Base-by-base conservation (phyloP, 2,797 vertebrate species). In the Pelodytes ibericus region DNA sequence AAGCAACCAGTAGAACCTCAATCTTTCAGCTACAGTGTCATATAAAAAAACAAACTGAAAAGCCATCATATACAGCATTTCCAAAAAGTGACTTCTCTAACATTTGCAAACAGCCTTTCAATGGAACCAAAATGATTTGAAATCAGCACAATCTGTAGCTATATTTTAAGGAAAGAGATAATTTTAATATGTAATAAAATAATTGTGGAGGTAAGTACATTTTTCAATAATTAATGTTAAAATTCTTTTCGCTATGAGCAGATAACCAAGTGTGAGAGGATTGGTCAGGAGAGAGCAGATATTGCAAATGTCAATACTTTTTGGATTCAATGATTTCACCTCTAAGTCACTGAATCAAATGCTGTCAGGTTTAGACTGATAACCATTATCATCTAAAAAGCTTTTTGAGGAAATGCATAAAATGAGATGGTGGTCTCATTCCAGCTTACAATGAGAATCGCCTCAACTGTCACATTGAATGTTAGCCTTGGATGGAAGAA, bases 311-410 rank as follows among this genome's bases (percentile, higher is more conserved):
- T 33, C 31, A 33, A n/a, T 20, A 62, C 7, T 62, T 18, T 8
- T 29, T 26, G 20, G 27, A 56, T 68, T 56, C 47, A 68, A 68
- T n/a, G 66, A 68, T 56, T 53, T 68, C 20, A 56, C 20, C 49
- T 36, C n/a, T 44, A 26, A 65, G 15, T n/a, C 39, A 47, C 63
- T 33, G 66, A 68, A 56, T 68, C 29, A 25, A 68, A 68, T 7
- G n/a, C 47, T 15, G 7, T 8, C 4, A 18, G 1, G 29, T 56
- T 33, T 8, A 15, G 27, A 27, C 18, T 9, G 16, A 67, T 31
- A 68, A 36, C 49, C 49, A 56, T 56, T 68, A 68, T 29, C 49
- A 68, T 68, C 27, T 68, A 56, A 68, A 66, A 56, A 36, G 47
- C 66, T 68, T 68, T 56, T 30, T 33, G 15, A 9, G 27, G 49